Base-by-base conservation (phyloP, 2,113 vertebrate genomes). In the Hepsetus odoe region DNA sequence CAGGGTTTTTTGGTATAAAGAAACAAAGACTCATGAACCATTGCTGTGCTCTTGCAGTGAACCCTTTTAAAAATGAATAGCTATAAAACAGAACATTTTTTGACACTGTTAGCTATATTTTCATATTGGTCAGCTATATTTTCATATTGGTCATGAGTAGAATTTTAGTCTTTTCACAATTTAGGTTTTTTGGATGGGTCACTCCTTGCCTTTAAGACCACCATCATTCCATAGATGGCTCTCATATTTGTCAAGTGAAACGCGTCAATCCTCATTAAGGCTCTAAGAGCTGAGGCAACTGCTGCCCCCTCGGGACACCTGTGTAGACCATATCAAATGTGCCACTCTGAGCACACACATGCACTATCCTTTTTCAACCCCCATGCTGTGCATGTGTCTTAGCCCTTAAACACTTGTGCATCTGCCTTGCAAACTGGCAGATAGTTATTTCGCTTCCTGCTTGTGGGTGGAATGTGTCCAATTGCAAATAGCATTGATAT, bases 181-280 rank as follows among this genome's bases (percentile, higher is more conserved):
- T 74, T 65, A 35, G 58, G 56, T 58, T 32, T 64, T 49, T 84
- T 56, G 44, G 74, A 59, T 75, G 68, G 40, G 62, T 65, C 61
- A 49, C 32, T 64, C 16, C 49, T 24, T 40, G 64, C 38, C 58
- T 66, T 44, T 35, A 44, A 59, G 40, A 58, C 53, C 9, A 32
- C 61, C 53, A 24, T 65, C 86, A 85, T 86, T 83, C 81, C 59
- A 30, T 46, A 78, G 72, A 82, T 82, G 72, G 38, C 71, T 83
- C 30, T 79, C 84, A 79, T 87, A 72, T 79, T 86, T 86, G 67
- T 82, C 44, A 26, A 80, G 85, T 78, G 83, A 80, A 80, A 58
- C 35, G 13, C 2, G 77, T 83, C 83, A 76, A 74, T 79, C 79
- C 81, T 79, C 71, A 78, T 86, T 84, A 81, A 84, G 75, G 69